Base-by-base conservation (phyloP, 2,797 vertebrate genomes). In the Girardinus metallicus region DNA sequence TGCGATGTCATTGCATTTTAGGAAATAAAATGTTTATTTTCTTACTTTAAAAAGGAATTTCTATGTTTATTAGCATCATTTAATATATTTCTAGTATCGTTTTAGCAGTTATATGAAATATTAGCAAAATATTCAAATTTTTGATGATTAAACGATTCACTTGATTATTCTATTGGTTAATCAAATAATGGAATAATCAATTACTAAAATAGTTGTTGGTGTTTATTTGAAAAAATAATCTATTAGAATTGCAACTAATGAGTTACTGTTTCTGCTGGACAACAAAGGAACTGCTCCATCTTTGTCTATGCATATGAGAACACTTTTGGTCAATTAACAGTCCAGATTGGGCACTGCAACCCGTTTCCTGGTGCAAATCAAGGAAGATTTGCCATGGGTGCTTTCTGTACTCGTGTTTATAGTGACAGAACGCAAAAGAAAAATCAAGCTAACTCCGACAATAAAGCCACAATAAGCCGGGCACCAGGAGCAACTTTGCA, bases 321-420 rank as follows among this genome's bases (percentile, higher is more conserved):
- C 21, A 41, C 9, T 5, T 66, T 39, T 41, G 10, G 21, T 12
- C 4, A 41, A 41, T 68, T 10, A 68, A 41, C 39, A 41, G 21
- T 10, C 18, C 8, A 41, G 64, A 26, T 23, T 11, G 36, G 8
- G 10, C 8, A 39, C 39, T 18, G 10, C 3, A 11, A 68, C 18
- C 4, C 0, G 21, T 41, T 68, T 26, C 0, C 64, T 23, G 16
- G n/a, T 31, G 29, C 13, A 62, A 62, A 62, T 31, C 57, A 62
- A 62, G 57, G 34, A 16, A 34, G 29, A 62, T n/a, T 55, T 55
- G 53, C 26, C 26, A n/a, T n/a, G 26, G 10, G 26, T 55, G 26
- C 53, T n/a, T 55, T 18, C 12, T 80, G 55, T 1, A 83, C 74
- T 86, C 87, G 68, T 9, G 31, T 68, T 70, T n/a, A 71, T 60